Base-by-base conservation (phyloP, 1,140 invertebrate species). In the Drosophila mayri region DNA sequence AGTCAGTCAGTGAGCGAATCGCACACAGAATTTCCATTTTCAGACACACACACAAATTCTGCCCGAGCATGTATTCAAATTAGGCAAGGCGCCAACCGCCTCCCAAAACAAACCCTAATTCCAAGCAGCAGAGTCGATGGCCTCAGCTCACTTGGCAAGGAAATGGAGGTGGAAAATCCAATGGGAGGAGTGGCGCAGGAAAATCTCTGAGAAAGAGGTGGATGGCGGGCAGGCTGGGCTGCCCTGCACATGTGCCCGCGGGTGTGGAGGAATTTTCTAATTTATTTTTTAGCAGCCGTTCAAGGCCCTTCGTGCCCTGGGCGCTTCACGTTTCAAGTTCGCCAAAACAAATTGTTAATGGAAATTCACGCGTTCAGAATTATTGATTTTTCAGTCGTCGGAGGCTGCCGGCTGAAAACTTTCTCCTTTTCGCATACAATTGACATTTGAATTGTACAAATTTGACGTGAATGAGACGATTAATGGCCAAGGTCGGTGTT, bases 241-340 rank as follows among this genome's bases (percentile, higher is more conserved):
- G 18, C 10, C 44, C 47, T 67, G 74, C 84, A 88, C 78, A 88
- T 88, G 85, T 88, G 84, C 38, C 65, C 54, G 60, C 78, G 71
- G 64, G 86, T 84, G 85, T 75, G 81, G 81, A 59, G 81, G 90
- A 91, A 91, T 91, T 91, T 91, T 90, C 74, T 91, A 90, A 91
- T 91, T 91, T 91, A 91, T 88, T 91, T 90, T 90, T 81, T 86
- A 80, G 83, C 73, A 81, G 77, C 86, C 76, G 77, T 91, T 91
- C 87, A 91, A 91, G 87, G 87, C 83, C 70, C 68, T 77, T 82
- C 61, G 65, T 63, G 79, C 81, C 79, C 32, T 16, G 62, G 14
- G 62, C 40, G 20, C 57, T 59, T 60, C 41, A 46, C 46, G 54
- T 55, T 54, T 68, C 43, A 78, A 60, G 49, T 78, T 85, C 74